A percentile compares a stretch with the other conserved stretches of the same genome.
phyloP scores from a whole-genome alignment of 2,113 vertebrate species.

The Calidris pygmaea region DNA sequence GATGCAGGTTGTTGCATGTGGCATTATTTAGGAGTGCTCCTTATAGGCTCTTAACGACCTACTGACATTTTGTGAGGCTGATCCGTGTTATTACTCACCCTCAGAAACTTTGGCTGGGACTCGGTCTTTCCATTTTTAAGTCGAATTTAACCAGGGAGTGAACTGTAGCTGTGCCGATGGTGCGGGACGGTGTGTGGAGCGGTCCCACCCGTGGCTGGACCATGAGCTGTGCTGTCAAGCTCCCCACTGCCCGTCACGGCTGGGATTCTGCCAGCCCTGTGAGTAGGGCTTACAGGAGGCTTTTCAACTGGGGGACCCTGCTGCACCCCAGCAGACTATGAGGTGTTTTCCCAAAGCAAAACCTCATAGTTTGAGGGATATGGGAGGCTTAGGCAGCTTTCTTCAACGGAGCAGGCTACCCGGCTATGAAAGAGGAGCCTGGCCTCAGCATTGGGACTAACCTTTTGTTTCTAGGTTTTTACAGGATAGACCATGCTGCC shows the following conservation, averaged over 20 bases:
- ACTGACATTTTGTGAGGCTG: neutral
- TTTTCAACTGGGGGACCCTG: neutral
- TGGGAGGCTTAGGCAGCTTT: neutral
- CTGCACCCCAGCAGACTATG: neutral
- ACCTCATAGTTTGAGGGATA: neutral
- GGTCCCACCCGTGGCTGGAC: fast-evolving
- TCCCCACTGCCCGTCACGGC: neutral
- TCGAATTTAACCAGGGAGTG: neutral
- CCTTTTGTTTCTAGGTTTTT: neutral
- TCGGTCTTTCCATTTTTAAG: neutral
- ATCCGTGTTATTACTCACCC: fast-evolving
- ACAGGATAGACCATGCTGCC: neutral
- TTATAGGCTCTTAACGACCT: neutral
- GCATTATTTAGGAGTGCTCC: neutral
- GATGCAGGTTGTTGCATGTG: neutral
- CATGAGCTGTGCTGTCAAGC: neutral
- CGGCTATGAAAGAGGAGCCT: neutral
- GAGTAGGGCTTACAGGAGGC: neutral
- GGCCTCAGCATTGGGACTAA: neutral
- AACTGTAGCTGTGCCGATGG: neutral
- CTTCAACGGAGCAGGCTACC: neutral
- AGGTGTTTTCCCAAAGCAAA: neutral
- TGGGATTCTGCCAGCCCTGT: neutral
- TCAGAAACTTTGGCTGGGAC: neutral
- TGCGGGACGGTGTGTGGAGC: neutral